A percentile compares a stretch with the other conserved stretches of the same genome.
Conservation (phyloP, 2,797 vertebrate genomes). For the Crax fasciolata region DNA sequence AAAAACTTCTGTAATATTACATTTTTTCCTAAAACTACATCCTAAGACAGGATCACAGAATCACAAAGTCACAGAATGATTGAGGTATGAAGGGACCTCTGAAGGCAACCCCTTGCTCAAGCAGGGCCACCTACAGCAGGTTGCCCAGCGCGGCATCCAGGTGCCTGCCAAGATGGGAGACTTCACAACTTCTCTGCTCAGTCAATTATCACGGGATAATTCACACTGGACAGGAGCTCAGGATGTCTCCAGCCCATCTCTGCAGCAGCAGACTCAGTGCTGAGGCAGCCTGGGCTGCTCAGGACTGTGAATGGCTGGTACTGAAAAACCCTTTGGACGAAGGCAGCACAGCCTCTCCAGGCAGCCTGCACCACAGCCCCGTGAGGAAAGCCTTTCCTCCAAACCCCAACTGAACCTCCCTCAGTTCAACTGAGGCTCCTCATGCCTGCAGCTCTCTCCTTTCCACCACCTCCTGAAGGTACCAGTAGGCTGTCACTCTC, state of each 20-base stretch:
- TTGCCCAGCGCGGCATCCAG: background rate
- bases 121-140: background rate
- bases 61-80: background rate
- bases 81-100: background rate
- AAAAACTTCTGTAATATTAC: background rate
- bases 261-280: too few species aligned
- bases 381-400: background rate
- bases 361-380: too few species aligned
- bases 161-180: background rate
- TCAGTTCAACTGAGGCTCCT: background rate
- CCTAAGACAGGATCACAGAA: background rate
- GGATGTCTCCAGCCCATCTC: too few species aligned
- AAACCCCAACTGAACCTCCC: background rate
- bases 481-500: accelerated
- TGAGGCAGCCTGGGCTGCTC: too few species aligned
- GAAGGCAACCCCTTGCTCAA: background rate
- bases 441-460: background rate
- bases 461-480: background rate
- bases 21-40: background rate
- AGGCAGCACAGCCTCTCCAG: background rate
- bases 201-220: background rate
- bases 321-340: too few species aligned
- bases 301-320: too few species aligned
- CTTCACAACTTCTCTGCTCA: background rate
- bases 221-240: accelerated